Percentiles rank a stretch among this genome's conserved stretches.
Conservation (phyloP, 2,113 vertebrate species). For the Rhipidura dahli region DNA sequence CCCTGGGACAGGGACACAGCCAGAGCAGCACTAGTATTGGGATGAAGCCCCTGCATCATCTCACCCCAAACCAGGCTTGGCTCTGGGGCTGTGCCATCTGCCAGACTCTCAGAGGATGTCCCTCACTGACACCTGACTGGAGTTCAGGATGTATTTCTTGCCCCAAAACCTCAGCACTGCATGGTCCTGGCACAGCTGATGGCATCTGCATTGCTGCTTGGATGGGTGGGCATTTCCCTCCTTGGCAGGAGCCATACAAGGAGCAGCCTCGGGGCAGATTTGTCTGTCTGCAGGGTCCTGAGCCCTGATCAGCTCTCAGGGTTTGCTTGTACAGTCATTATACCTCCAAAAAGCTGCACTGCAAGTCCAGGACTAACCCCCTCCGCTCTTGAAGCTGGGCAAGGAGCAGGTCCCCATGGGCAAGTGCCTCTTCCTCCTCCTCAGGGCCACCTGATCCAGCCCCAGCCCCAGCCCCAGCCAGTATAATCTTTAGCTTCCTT, state of each 20-base stretch:
- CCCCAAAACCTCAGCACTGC: not conserved
- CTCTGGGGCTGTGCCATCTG: not conserved
- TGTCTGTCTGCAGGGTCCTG: not conserved
- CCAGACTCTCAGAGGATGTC: too few relatives aligned
- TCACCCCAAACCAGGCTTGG: accelerated
- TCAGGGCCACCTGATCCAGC: not conserved
- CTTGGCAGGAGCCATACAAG: not conserved
- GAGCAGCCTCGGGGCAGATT: not conserved
- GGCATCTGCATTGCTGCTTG: not conserved
- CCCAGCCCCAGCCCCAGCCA: not conserved
- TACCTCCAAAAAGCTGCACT: not conserved
- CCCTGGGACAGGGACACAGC: accelerated
- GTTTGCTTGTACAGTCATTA: not conserved
- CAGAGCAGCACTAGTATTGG: accelerated
- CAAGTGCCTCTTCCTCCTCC: not conserved
- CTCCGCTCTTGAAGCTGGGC: not conserved
- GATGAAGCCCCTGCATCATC: not conserved
- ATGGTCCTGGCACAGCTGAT: not conserved
- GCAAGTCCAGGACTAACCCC: not conserved
- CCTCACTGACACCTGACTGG: accelerated
- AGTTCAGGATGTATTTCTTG: not conserved
- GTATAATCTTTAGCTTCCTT: not conserved
- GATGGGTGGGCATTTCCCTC: not conserved
- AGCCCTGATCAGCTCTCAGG: not conserved
- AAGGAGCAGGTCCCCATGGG: too few relatives aligned